Evolutionary conservation across 2,888 invertebrate species (phyloP), one percentile per base, ranked within the genome.

Genomic region (Suillia variegata): DNA sequence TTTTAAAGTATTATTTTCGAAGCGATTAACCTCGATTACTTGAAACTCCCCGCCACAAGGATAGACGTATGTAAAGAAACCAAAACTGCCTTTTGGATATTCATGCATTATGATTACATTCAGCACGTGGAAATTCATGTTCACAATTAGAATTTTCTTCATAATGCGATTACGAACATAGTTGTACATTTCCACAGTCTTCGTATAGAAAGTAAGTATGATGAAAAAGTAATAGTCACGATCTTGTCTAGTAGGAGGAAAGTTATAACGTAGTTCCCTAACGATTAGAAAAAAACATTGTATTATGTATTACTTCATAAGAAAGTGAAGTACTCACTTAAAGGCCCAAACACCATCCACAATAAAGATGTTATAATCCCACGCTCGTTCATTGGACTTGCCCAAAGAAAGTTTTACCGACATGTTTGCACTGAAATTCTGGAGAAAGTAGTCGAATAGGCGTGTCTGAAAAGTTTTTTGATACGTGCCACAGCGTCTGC

Each of bases 181-280:
- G 17, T 59, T 55, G 0, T 0, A 1, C 0, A 2, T 13, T 12
- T 48, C 2, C 1, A 13, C 4, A 2, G 55, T 45, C 0, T 54
- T 56, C 3, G 58, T 59, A 3, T 54, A 18, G n/a, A n/a, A n/a
- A 1, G 70, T 69, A 8, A 77, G 48, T 21, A 78, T 61, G 2
- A 79, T 67, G 4, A 76, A 54, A 51, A 76, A 75, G 50, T 70
- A 71, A 47, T 69, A 75, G 21, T 74, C 66, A 1, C 69, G 68
- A 15, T 77, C 76, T n/a, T 69, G 61, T 17, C 53, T 12, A 0
- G 65, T 61, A 4, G 62, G 21, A 2, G 71, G 67, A 10, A 70
- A 62, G n/a, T 26, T 59, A 2, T 66, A 54, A 8, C 67, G 64
- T 1, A 79, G 48, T 1, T 59, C 26, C 0, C 70, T 78, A 4